phyloP scores from a whole-genome alignment of 2,888 invertebrate species.

The Hypena proboscidalis region DNA sequence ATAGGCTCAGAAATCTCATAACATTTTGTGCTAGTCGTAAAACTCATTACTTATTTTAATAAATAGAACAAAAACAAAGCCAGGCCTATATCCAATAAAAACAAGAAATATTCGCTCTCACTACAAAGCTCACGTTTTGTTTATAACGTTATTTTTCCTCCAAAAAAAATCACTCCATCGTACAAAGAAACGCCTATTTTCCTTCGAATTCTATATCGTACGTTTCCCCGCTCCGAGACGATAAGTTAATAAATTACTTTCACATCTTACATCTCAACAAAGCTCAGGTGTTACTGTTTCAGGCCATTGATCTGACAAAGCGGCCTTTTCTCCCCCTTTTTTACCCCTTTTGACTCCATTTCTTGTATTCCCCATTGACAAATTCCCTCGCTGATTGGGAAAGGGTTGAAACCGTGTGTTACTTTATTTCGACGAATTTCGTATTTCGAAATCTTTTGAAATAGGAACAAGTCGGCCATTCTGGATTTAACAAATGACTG shows the following conservation, averaged over 20 bases:
- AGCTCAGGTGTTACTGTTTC: conserved; percentile 67
- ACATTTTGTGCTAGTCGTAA: too few species aligned
- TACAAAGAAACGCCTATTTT: conserved; percentile 41
- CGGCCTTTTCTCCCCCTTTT: conserved; percentile 31
- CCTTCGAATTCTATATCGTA: conserved; percentile 40
- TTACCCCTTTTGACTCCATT: conserved; percentile 14
- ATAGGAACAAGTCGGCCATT: conserved; percentile 2
- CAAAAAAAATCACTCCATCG: conserved; percentile 29
- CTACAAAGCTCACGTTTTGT: conserved; percentile 20
- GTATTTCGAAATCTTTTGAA: conserved; percentile 15
- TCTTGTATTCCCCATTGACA: conserved; percentile 34
- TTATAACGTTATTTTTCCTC: conserved; percentile 19
- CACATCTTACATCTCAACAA: conserved; percentile 54
- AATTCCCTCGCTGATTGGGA: conserved; percentile 44
- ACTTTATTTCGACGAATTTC: conserved; percentile 43
- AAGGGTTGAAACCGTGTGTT: conserved; percentile 38
- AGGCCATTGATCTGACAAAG: conserved; percentile 64
- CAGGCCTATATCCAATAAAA: conserved; percentile 3
- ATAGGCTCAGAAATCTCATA: too few species aligned
- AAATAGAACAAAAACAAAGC: background rate
- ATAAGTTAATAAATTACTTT: conserved; percentile 62
- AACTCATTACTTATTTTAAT: background rate
- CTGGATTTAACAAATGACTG: background rate
- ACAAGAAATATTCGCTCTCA: conserved; percentile 1
- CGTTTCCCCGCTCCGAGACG: conserved; percentile 35